A percentile compares a stretch with the other conserved stretches of the same genome.
Evolutionary conservation across 1,140 invertebrate genomes (phyloP).

Genomic region (Lepidostoma basale): DNA sequence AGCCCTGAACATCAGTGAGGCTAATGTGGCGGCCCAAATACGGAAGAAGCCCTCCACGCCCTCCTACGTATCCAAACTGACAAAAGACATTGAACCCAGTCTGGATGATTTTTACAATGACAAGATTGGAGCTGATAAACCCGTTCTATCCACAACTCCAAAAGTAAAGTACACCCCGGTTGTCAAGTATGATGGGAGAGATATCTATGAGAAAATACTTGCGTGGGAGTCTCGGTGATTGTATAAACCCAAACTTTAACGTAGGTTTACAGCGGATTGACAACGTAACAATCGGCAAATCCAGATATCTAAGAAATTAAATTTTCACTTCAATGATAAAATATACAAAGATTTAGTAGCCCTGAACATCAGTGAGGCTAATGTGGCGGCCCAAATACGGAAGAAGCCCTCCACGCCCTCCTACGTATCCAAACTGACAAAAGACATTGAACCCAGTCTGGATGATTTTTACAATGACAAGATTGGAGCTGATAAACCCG

Average conservation of each 20-base stretch:
- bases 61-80: slow-evolving; percentile 35
- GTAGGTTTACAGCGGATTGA: no score
- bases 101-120: slow-evolving; percentile 57
- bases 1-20: slow-evolving; percentile 54
- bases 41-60: slow-evolving; percentile 46
- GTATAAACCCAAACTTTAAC: no score
- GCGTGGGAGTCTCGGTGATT: slow-evolving; percentile 25
- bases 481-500: slow-evolving; percentile 50
- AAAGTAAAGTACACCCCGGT: slow-evolving; percentile 53
- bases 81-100: slow-evolving; percentile 56
- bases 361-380: slow-evolving; percentile 53
- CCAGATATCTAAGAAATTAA: slow-evolving; percentile 55
- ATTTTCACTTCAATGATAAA: slow-evolving; percentile 58
- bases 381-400: slow-evolving; percentile 48
- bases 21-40: slow-evolving; percentile 48
- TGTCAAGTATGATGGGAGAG: slow-evolving; percentile 47
- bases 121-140: slow-evolving; percentile 50
- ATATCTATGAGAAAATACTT: slow-evolving; percentile 36
- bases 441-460: slow-evolving; percentile 57
- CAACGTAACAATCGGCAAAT: no score
- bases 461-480: slow-evolving; percentile 56
- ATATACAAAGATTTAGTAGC: slow-evolving; percentile 59
- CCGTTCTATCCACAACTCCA: slow-evolving; percentile 50
- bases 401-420: slow-evolving; percentile 44
- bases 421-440: slow-evolving; percentile 43